Evolutionary conservation across 2,888 invertebrate genomes (phyloP), one percentile per base, ranked within the genome.

Genomic region (Lithodes maja): DNA sequence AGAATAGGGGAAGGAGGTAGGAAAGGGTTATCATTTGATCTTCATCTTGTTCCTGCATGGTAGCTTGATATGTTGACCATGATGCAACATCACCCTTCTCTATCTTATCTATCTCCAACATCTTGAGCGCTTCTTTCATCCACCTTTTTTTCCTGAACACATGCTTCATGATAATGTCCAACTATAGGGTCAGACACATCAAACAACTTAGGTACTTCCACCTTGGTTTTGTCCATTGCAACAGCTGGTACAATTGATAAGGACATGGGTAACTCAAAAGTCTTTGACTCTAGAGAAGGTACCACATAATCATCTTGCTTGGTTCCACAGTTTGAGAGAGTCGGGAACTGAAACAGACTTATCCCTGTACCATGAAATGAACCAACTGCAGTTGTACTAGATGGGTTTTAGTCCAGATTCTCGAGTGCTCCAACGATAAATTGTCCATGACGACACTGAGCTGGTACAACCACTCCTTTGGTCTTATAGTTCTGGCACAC

Each of bases 281-380:
- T 71, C 17, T 17, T 71, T 71, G n/a, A n/a, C 3, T 17, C 71
- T n/a, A n/a, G 55, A 55, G 55, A 55, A 55, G 9, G 55, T 9
- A 55, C 3, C 55, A 55, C 55, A 55, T 5, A 55, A 55, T 55
- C 55, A 55, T 55, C 9, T 9, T 55, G 15, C 17, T 71, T 17
- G 15, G 15, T 17, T 33, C 75, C 75, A 75, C 33, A 75, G 9
- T 75, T 75, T 75, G 49, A 75, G 33, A 75, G 33, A 33, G 75
- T 75, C 5, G 17, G 75, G 49, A 9, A 33, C 49, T n/a, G 75
- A 75, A 75, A 75, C 33, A n/a, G 75, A 33, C 75, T 75, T 33
- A 75, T 75, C 33, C 75, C 17, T 75, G 75, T 75, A 49, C 75
- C 75, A 33, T 75, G 75, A 75, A 75, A 75, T 75, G 75, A 75